Base-by-base conservation (phyloP, 2,888 invertebrate species). In the Prenolepis imparis region DNA sequence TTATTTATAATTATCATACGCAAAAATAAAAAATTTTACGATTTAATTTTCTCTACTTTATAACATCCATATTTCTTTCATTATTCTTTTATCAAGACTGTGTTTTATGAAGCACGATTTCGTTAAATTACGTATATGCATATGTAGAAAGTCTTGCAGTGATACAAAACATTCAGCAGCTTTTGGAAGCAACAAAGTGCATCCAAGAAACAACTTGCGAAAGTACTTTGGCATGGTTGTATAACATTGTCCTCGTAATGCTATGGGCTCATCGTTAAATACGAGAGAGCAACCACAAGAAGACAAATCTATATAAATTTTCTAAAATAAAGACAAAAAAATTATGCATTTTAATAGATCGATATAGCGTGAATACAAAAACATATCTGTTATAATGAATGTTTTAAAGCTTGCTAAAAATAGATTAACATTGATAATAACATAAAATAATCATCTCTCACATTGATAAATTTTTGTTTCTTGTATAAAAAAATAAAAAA, bases 231-330 rank as follows among this genome's bases (percentile, higher is more conserved):
- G 6, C n/a, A 24, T 41, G 57, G 57, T 63, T 36, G 59, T 82
- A 74, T 82, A 66, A 82, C 57, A 82, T 73, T 73, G 66, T 73
- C 28, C 73, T 64, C 41, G 73, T 48, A 82, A 73, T 32, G 28
- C 28, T 1, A 73, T 39, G 41, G 63, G 21, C 36, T 61, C 57
- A 18, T 52, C 36, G 70, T 32, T 81, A 81, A 81, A 81, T 70
- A 72, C 39, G 63, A 24, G 48, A 24, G 8, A 80, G 63, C 39
- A 32, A 5, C 21, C 18, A 39, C 63, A 81, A 81, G 55, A 81
- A 81, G 70, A 36, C 41, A 63, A 81, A 63, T 52, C 28, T 63
- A 24, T 59, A 63, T 81, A 70, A 81, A 81, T 72, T 63, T 72
- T 72, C 9, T 28, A 28, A 36, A 36, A 32, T 18, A n/a, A 39